Evolutionary conservation across 2,888 invertebrate genomes (phyloP), one percentile per base, ranked within the genome.

Genomic region (Emmelina monodactyla): DNA sequence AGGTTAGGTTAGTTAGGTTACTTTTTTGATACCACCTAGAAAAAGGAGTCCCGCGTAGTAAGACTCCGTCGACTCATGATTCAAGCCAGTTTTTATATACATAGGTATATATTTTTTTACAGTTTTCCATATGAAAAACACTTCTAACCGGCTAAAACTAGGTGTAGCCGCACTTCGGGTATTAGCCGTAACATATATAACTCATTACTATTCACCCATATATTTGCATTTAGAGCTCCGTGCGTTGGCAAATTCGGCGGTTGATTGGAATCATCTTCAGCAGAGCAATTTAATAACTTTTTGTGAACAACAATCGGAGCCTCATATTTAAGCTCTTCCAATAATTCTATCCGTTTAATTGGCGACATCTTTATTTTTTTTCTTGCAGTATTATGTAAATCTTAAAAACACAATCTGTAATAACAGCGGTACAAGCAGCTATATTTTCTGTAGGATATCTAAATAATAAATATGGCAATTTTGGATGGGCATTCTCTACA

Each of bases 371-470:
- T 37, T 5, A 37, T 25, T 31, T 37, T 33, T 31, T 15, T 33
- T 12, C 33, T 14, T 9, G 3, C 5, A 15, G 7, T 31, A 25
- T 37, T 25, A 12, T 16, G 10, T 11, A 33, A 32, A 7, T 32
- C 13, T 5, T 10, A n/a, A n/a, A 12, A 14, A 30, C 13, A 16
- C 9, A 7, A 28, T 28, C 16, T 9, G 14, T 14, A 6, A 37
- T 9, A 11, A 14, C 11, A 14, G 33, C 19, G 12, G 10, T 19
- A 19, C 38, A 32, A 14, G 11, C 2, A 32, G 22, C 22, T 19
- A 41, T 32, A 32, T 38, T 41, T 15, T 38, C 40, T 16, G 34
- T 38, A 14, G 38, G 37, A 31, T 34, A 41, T 28, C n/a, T n/a
- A n/a, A n/a, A 32, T 29, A n/a, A 41, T 37, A 12, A 28, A 10